Base-by-base conservation (phyloP, 2,113 vertebrate species). In the Columba livia region DNA sequence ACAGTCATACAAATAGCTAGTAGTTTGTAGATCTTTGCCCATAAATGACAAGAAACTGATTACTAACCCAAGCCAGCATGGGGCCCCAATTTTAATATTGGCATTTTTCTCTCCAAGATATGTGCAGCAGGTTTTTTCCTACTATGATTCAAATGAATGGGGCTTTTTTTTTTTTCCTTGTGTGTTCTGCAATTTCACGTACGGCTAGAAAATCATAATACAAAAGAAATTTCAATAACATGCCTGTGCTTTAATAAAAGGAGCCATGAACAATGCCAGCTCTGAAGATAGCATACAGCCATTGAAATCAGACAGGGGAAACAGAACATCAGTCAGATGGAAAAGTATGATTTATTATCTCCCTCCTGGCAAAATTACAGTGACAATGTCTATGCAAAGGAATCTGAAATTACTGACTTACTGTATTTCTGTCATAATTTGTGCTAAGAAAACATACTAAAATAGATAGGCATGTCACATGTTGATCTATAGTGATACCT, bases 291-390 rank as follows among this genome's bases (percentile, higher is more conserved):
- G 91, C 56, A 71, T 16, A 80, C 38, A 91, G 47, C 38, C 91
- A 74, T 79, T 96, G 85, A 85, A 97, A 95, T 93, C 94, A 80
- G 95, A 96, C 28, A 79, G 95, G 83, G n/a, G 89, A 95, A 94
- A 96, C 88, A 90, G 92, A 97, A 70, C 85, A 96, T 82, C 85
- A 96, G 80, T 93, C 94, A 96, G 79, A 96, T 95, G 75, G 85
- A 77, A 97, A 96, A 97, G 92, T 93, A 93, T 91, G 97, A 97
- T 96, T 96, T 97, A 97, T 97, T 96, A 94, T 94, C 94, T 95
- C 82, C 93, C 89, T 92, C 23, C 87, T 79, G 85, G 80, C 88
- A 87, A 97, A 97, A 95, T 79, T 94, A 81, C 74, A 94, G 88
- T 93, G 86, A 89, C 73, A 71, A 40, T 71, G 80, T 85, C 94